These are phyloP conservation scores for Eretmochelys imbricata DNA, from an alignment of 2,113 vertebrate species.

Conservation along the genomic window DNA sequence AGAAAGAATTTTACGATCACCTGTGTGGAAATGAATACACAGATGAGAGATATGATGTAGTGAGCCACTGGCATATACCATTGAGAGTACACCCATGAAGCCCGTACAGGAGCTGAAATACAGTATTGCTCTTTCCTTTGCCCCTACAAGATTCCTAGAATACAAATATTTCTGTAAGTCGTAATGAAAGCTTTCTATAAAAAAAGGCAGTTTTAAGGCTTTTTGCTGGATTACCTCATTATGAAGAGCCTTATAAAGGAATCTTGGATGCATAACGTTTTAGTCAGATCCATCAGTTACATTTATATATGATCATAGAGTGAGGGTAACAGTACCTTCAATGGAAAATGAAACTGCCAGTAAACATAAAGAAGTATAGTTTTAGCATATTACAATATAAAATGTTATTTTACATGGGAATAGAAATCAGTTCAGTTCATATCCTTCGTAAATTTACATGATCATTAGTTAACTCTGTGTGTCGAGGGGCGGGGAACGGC, in stretches of 20 bases:
- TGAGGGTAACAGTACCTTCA: not conserved
- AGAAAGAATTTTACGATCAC: not conserved
- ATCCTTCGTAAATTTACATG: not conserved
- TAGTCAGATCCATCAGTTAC: not conserved
- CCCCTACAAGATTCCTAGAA: not conserved
- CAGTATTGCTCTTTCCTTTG: not conserved
- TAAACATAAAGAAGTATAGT: not conserved
- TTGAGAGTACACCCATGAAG: rapidly evolving
- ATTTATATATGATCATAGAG: not conserved
- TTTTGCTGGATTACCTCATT: not conserved
- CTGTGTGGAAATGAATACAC: not conserved
- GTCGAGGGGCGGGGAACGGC: not conserved
- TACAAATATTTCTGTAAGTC: not conserved
- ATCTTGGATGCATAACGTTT: not conserved
- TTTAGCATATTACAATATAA: conserved; percentile 16
- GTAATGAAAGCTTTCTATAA: not conserved
- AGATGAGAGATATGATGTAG: not conserved
- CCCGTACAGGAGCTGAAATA: not conserved
- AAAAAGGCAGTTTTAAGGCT: not conserved
- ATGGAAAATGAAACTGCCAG: not conserved
- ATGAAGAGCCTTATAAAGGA: not conserved
- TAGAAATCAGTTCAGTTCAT: not conserved
- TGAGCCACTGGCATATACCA: not conserved
- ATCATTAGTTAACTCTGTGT: not conserved
- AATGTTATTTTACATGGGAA: not conserved